These are phyloP conservation scores for Xiphias gladius DNA, from an alignment of 2,113 vertebrate genomes.

Conservation along the genomic window DNA sequence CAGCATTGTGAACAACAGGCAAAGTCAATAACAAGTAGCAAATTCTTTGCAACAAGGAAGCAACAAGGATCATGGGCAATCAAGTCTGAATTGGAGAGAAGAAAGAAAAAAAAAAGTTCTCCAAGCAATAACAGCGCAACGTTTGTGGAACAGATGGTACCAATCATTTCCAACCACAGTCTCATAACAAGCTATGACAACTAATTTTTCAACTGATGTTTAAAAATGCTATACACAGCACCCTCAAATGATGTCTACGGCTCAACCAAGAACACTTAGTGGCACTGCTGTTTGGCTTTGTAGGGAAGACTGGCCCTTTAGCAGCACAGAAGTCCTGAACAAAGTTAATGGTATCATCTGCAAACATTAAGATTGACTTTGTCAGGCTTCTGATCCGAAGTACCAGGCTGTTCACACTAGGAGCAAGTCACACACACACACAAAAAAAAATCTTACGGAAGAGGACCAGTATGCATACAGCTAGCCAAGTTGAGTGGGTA, in stretches of 20 bases:
- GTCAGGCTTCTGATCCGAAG: background rate
- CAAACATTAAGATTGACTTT: background rate
- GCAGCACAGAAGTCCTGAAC: background rate
- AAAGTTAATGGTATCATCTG: slow-evolving; percentile 9
- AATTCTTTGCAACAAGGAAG: background rate
- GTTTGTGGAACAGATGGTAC: no score
- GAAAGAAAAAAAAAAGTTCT: no score
- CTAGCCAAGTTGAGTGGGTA: background rate
- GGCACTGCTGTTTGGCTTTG: slow-evolving; percentile 41
- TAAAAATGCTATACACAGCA: background rate
- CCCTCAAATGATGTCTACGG: background rate
- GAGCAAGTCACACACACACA: background rate
- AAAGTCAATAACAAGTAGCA: background rate
- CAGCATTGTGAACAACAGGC: background rate
- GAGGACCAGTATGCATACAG: background rate
- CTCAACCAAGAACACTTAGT: background rate
- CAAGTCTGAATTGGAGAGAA: no score
- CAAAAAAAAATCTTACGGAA: background rate
- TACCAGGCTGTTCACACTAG: background rate
- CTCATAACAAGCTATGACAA: background rate
- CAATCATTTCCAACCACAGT: no score
- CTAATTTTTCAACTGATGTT: background rate
- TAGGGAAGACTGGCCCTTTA: background rate
- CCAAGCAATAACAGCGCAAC: no score
- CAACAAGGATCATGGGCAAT: background rate